Percentiles rank a stretch among this genome's conserved stretches.
These are phyloP conservation scores for Agriopis aurantiaria DNA, from an alignment of 2,888 invertebrate genomes.

Conservation along the genomic window DNA sequence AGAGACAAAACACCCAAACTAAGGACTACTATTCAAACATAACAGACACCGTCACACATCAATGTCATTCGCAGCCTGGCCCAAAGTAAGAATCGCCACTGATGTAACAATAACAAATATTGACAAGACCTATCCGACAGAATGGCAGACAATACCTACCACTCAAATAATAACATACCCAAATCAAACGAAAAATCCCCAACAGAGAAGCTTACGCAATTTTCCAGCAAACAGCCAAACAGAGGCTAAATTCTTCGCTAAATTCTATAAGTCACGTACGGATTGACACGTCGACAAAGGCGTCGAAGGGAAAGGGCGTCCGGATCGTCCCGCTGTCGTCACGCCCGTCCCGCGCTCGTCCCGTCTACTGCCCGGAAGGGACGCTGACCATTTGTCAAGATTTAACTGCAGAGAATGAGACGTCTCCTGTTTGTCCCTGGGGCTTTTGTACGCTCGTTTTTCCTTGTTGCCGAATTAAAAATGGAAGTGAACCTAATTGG, in stretches of 20 bases:
- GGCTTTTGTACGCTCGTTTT: conserved; percentile 44
- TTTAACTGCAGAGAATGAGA: conserved; percentile 59
- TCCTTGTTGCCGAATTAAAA: conserved; percentile 41
- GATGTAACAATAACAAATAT: neutral
- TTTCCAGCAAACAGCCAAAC: conserved; percentile 46
- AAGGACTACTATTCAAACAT: too few relatives aligned
- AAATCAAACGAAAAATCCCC: conserved; percentile 32
- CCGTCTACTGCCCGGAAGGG: conserved; percentile 47
- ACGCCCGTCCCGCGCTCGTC: conserved; percentile 51
- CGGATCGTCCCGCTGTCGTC: conserved; percentile 49
- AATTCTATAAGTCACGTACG: conserved; percentile 69
- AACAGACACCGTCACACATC: too few relatives aligned
- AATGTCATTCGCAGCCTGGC: neutral
- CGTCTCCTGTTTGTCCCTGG: conserved; percentile 53
- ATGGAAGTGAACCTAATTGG: conserved; percentile 21
- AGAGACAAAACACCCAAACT: too few relatives aligned
- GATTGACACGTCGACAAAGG: conserved; percentile 49
- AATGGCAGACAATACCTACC: conserved; percentile 6
- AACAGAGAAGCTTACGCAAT: conserved; percentile 35
- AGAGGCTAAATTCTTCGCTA: conserved; percentile 46
- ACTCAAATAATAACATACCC: conserved; percentile 32
- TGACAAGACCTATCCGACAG: neutral
- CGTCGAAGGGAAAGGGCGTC: conserved; percentile 29
- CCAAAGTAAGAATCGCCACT: neutral
- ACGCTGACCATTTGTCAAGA: conserved; percentile 69